Conservation (phyloP, 1,140 invertebrate genomes). For the Trichoplusia ni region DNA sequence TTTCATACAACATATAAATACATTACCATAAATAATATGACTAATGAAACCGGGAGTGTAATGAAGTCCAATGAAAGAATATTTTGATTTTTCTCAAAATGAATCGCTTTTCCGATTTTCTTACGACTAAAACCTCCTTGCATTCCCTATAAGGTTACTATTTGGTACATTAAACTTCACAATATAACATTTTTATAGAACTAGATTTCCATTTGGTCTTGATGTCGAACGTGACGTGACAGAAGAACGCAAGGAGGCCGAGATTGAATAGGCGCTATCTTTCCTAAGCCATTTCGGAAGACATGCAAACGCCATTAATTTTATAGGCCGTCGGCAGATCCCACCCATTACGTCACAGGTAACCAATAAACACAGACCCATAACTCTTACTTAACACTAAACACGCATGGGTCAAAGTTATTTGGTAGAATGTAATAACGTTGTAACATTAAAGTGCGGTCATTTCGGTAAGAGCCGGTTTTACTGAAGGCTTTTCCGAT, state of each 20-base stretch:
- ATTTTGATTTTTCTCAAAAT: no score
- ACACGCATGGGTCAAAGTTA: conserved; percentile 30
- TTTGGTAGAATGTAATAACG: conserved; percentile 43
- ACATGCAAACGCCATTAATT: conserved; percentile 54
- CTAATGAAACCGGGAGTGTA: no score
- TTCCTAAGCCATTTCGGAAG: conserved; percentile 43
- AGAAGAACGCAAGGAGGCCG: background rate
- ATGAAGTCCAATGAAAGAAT: no score
- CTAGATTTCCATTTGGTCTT: conserved; percentile 1
- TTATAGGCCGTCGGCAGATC: conserved; percentile 41
- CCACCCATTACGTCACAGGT: conserved; percentile 7
- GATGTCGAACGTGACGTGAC: background rate
- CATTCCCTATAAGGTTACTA: no score
- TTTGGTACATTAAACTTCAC: no score
- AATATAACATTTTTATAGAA: conserved; percentile 2
- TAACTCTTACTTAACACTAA: conserved; percentile 5
- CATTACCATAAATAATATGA: no score
- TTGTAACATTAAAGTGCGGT: conserved; percentile 45
- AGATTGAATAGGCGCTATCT: conserved; percentile 37
- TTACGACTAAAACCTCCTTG: no score
- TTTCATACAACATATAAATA: no score
- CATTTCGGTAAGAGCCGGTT: conserved; percentile 44
- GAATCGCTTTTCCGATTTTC: no score
- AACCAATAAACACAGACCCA: conserved; percentile 22
- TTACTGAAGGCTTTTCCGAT: conserved; percentile 46